Conservation (phyloP, 2,888 invertebrate species). For the Cephus rjabovi region DNA sequence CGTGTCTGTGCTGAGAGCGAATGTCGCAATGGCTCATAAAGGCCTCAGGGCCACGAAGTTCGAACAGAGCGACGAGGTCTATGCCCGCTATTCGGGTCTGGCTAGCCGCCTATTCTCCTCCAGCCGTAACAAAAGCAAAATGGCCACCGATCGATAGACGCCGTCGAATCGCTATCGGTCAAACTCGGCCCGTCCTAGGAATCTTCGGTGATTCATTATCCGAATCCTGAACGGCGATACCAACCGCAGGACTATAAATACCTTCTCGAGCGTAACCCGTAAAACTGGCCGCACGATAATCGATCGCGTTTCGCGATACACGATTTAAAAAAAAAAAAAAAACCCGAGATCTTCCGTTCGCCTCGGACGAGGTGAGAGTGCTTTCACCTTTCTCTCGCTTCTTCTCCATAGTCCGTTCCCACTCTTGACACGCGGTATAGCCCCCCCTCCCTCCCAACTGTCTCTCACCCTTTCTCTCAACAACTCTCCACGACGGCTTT, state of each 20-base stretch:
- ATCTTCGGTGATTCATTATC: not conserved
- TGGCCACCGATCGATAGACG: not conserved
- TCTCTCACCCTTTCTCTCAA: constrained; percentile 19
- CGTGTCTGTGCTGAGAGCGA: constrained; percentile 8
- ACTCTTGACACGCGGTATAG: constrained; percentile 7
- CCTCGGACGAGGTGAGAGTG: constrained; percentile 52
- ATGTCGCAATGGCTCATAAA: constrained; percentile 42
- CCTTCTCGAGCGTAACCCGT: not conserved
- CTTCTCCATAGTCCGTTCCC: constrained; percentile 9
- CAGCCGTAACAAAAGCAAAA: not conserved
- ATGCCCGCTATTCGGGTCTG: constrained; percentile 47
- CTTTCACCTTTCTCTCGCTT: constrained; percentile 62
- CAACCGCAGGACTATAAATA: not conserved
- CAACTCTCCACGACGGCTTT: constrained; percentile 50
- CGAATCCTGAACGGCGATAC: not conserved
- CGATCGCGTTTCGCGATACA: too few relatives aligned
- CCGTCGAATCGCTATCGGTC: not conserved
- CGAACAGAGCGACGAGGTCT: constrained; percentile 33
- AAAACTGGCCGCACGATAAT: not conserved
- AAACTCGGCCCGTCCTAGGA: not conserved
- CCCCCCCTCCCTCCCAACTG: constrained; percentile 4
- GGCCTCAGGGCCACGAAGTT: constrained; percentile 38
- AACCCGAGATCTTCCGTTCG: not conserved
- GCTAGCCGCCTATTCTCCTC: not conserved
- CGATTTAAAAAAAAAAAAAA: not conserved